Conservation (phyloP, 2,113 vertebrate genomes). For the Engraulis encrasicolus region DNA sequence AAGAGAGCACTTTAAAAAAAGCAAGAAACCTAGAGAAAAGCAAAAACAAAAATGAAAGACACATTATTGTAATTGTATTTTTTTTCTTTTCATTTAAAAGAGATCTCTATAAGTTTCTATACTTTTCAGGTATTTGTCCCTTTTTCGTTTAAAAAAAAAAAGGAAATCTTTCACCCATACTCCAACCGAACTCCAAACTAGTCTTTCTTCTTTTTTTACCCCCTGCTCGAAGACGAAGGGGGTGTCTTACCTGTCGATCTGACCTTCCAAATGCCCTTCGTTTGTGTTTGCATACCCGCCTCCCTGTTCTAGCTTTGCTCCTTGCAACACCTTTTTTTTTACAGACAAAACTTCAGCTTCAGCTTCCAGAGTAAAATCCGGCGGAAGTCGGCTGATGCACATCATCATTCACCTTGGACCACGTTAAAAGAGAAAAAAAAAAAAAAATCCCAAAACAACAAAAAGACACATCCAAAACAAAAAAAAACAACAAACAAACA, state of each 20-base stretch:
- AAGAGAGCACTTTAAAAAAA: conserved; percentile 75
- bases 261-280: conserved; percentile 50
- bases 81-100: conserved; percentile 68
- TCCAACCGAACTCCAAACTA: conserved; percentile 53
- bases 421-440: background rate
- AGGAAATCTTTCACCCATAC: conserved; percentile 52
- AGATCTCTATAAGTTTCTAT: conserved; percentile 78
- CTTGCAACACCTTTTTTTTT: conserved; percentile 59
- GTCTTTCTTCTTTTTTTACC: conserved; percentile 45
- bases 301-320: conserved; percentile 60
- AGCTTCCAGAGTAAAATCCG: conserved; percentile 65
- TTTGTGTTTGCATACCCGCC: conserved; percentile 53
- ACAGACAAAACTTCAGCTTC: conserved; percentile 53
- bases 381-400: conserved; percentile 37
- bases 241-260: conserved; percentile 74
- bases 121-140: conserved; percentile 69
- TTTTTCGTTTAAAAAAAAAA: conserved; percentile 69
- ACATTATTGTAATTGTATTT: conserved; percentile 70
- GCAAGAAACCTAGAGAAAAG: conserved; percentile 72
- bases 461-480: background rate
- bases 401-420: background rate
- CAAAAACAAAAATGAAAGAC: conserved; percentile 73
- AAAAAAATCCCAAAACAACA: background rate
- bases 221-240: conserved; percentile 52
- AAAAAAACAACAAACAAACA: background rate